These are phyloP conservation scores for Ovibos moschatus DNA, from an alignment of 2,113 vertebrate species.

Conservation along the genomic window DNA sequence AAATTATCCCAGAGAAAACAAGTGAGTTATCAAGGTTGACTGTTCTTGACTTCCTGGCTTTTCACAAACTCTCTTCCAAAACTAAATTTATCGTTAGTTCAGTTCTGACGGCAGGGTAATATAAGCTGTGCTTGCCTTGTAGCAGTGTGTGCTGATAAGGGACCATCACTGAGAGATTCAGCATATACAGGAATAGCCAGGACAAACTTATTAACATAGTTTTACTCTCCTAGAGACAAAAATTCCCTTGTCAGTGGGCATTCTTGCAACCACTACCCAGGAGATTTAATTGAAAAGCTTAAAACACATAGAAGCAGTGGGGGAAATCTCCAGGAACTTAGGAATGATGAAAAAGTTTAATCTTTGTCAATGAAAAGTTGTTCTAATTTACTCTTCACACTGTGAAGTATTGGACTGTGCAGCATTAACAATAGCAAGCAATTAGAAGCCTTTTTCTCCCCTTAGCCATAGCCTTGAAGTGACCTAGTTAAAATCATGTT, in stretches of 20 bases:
- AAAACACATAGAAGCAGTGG: constrained; percentile 57
- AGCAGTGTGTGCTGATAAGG: background rate
- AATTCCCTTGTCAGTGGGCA: constrained; percentile 54
- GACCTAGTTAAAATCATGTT: constrained; percentile 55
- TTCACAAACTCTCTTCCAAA: constrained; percentile 55
- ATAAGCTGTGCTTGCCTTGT: background rate
- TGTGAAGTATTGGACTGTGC: constrained; percentile 40
- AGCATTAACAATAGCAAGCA: constrained; percentile 31
- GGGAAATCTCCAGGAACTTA: constrained; percentile 57
- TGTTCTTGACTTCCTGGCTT: constrained; percentile 67
- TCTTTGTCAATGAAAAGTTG: constrained; percentile 72
- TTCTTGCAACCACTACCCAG: constrained; percentile 59
- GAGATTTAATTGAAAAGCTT: constrained; percentile 70
- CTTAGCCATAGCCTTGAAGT: constrained; percentile 38
- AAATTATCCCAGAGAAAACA: constrained; percentile 69
- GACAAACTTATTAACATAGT: background rate
- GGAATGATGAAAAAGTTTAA: constrained; percentile 67
- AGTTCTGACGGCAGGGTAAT: constrained; percentile 3
- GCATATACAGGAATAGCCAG: background rate
- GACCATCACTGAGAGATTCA: background rate
- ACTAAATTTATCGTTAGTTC: constrained; percentile 40
- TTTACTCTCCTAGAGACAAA: constrained; percentile 40
- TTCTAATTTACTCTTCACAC: constrained; percentile 48
- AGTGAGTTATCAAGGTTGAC: constrained; percentile 62
- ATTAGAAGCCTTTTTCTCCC: constrained; percentile 46